Base-by-base conservation (phyloP, 2,797 vertebrate genomes). In the Strix occidentalis region DNA sequence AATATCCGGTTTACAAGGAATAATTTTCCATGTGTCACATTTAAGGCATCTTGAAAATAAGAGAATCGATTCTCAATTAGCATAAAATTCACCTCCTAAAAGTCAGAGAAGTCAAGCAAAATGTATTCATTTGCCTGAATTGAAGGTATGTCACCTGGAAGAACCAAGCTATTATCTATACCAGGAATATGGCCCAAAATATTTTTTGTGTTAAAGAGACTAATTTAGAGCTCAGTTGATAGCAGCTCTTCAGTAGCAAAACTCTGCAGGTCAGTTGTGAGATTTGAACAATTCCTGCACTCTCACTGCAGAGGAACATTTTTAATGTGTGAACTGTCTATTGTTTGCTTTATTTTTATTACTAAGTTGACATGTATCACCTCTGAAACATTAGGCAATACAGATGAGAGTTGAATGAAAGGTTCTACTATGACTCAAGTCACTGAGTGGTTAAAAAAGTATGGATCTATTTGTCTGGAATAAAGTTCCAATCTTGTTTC, bases 401-500 rank as follows among this genome's bases (percentile, higher is more conserved):
- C 11, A 80, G 76, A 75, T 68, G 57, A 76, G 33, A 84, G 41
- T 6, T 80, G 54, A 96, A 63, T 54, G 50, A 88, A 90, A 77
- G 56, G 39, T 29, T 95, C 13, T 57, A 53, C 64, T 80, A 43
- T 75, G 39, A 68, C 33, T 61, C 20, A 57, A 90, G 53, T 90
- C 87, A 96, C 39, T 24, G 54, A 79, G 23, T 25, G 13, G 24
- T 66, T 58, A 31, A 66, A 95, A 85, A 83, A 43, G 6, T 29
- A 14, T 37, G 20, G 17, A 76, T 81, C 28, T 53, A 41, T 87
- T 93, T 91, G 50, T 85, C 90, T 85, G 58, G 53, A 93, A 97
- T 43, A 90, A 90, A 95, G 18, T 96, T 96, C 64, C 76, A 95
- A 81, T 74, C 37, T 90, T 86, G 60, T 95, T 89, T 96, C 43